Evolutionary conservation across 2,888 invertebrate genomes (phyloP), one percentile per base, ranked within the genome.

Genomic region (Habrosyne pyritoides): DNA sequence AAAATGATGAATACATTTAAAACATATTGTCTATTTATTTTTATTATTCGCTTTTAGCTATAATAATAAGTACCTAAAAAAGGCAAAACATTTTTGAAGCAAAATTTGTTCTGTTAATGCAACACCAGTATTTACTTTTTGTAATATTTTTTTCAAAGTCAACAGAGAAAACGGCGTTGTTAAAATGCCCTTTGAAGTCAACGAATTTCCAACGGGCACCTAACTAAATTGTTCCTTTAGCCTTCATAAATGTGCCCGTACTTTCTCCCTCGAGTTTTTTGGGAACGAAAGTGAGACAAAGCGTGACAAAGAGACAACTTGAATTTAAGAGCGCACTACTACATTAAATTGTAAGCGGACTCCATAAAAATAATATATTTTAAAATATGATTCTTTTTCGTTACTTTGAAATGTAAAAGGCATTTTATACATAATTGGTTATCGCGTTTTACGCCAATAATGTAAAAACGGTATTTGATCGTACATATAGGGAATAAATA

Each of bases 201-300:
- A 83, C 81, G 78, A 84, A 88, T 87, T 86, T 89, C 73, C 85
- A 85, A 77, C 84, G 85, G 83, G 84, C 83, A 84, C 87, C 87
- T 89, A 90, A 89, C 89, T 81, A 86, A 89, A 89, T 89, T 90
- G 87, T 89, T 89, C 89, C 86, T 89, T 89, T 86, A 84, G 83
- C 81, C 75, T 88, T 83, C 86, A 84, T 86, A 86, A 89, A 88
- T 83, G 86, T 81, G 80, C 78, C 74, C 80, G 81, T 80, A 81
- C 84, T 86, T 82, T 86, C 77, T 75, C 78, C 67, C 73, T 59
- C 69, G 71, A 75, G 73, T 81, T 86, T 85, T 87, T 87, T 81
- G 66, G 73, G 73, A 70, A 72, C 70, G 69, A 78, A 79, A 84
- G 77, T 79, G 83, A 82, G 75, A 77, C 77, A 83, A 82, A 81